These are phyloP conservation scores for Antedon mediterranea DNA, from an alignment of 53 echinoderm and acorn worm genomes.

Conservation along the genomic window DNA sequence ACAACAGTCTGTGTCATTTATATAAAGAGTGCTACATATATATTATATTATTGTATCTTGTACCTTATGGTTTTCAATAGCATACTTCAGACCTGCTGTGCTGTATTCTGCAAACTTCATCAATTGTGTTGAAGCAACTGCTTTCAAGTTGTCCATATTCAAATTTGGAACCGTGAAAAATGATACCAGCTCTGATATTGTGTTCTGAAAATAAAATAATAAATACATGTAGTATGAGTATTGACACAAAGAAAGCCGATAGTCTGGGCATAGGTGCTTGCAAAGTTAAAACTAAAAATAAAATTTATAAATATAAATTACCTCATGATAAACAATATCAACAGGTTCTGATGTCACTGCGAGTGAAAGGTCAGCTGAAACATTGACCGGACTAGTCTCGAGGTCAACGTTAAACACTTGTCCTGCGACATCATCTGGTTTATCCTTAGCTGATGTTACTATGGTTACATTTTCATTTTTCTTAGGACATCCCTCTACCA, in stretches of 20 bases:
- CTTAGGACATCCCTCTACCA: constrained; percentile 48
- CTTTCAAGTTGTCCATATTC: constrained; percentile 55
- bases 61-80: constrained; percentile 90
- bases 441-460: constrained; percentile 62
- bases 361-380: constrained; percentile 62
- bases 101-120: constrained; percentile 72
- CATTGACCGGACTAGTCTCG: constrained; percentile 57
- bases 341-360: constrained; percentile 82
- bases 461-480: constrained; percentile 50
- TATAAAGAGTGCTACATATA: no score
- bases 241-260: no score
- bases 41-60: no score
- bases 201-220: no score
- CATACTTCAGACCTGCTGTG: constrained; percentile 40
- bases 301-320: no score
- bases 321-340: constrained; percentile 81
- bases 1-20: no score
- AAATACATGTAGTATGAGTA: no score
- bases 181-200: no score
- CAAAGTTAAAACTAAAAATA: no score
- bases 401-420: constrained; percentile 86
- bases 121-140: constrained; percentile 43
- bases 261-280: no score
- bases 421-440: constrained; percentile 34
- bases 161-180: no score